These are phyloP conservation scores for Drosophila chauvacae DNA, from an alignment of 1,140 invertebrate genomes.

Conservation along the genomic window DNA sequence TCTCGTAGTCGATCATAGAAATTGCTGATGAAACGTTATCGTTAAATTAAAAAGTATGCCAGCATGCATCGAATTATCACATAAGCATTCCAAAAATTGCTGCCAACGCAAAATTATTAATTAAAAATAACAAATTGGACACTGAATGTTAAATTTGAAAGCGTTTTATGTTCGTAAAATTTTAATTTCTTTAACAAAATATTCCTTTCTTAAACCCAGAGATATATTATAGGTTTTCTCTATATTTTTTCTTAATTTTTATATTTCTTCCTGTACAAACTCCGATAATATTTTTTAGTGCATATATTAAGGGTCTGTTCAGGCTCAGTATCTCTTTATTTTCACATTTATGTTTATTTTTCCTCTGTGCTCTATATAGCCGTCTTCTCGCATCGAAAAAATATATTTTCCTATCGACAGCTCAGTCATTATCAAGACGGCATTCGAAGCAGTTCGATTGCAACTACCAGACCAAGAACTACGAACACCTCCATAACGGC, in stretches of 20 bases:
- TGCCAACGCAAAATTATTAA: not conserved
- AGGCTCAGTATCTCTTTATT: conserved; percentile 52
- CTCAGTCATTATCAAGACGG: conserved; percentile 76
- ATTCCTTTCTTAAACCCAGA: too few relatives aligned
- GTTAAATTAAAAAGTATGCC: not conserved
- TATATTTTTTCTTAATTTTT: not conserved
- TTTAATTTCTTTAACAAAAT: too few relatives aligned
- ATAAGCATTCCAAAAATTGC: not conserved
- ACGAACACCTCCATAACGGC: not conserved
- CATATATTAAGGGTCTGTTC: conserved; percentile 24
- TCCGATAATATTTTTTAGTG: conserved; percentile 44
- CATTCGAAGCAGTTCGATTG: conserved; percentile 52
- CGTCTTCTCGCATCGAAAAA: conserved; percentile 42
- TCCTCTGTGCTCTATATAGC: conserved; percentile 25
- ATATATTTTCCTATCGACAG: conserved; percentile 33
- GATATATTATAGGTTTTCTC: not conserved
- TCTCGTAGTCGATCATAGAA: not conserved
- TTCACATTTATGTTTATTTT: conserved; percentile 33
- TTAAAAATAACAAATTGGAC: not conserved
- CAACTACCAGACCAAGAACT: conserved; percentile 12
- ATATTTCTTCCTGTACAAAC: not conserved
- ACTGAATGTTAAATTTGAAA: not conserved
- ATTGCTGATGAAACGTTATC: too few relatives aligned
- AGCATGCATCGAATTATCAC: not conserved
- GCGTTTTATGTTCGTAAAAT: not conserved